Evolutionary conservation across 1,140 invertebrate genomes (phyloP), one percentile per base, ranked within the genome.

Genomic region (Thrips palmi): DNA sequence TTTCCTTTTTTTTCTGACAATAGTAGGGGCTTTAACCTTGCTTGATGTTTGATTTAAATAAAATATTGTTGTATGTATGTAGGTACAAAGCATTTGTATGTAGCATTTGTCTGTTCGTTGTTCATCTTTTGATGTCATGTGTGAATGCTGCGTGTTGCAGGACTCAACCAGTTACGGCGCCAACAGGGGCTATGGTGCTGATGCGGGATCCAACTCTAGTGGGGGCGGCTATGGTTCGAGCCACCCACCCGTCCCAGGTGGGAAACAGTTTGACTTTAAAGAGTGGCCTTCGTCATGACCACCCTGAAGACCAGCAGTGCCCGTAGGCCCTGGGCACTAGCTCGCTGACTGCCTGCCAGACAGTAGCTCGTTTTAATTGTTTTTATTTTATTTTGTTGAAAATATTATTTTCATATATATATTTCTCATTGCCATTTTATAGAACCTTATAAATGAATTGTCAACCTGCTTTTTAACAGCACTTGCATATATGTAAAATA

Each of bases 281-380:
- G 64, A 67, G 54, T 67, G 65, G 65, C 62, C 62, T 53, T 59
- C 63, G 52, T 65, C 65, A 63, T 67, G 65, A 67, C 63, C 50
- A 43, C 44, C 39, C n/a, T n/a, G 43, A 42, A 48, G 44, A 29
- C 46, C 44, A 45, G 41, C 44, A 43, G 45, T 40, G 35, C 43
- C n/a, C n/a, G n/a, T n/a, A n/a, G 36, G 33, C 41, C 37, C 41
- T 33, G 36, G 37, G 39, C 33, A 44, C 36, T 21, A 21, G 33
- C 33, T 27, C 39, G 42, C 32, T 44, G 33, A 37, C 38, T 37
- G 37, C 27, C 43, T 45, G 43, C 48, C 45, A 48, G 47, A 48
- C 45, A 50, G 47, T 48, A 50, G 47, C 45, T 44, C 40, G 42
- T 47, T 47, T 46, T 44, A 44, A 37, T 37, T 39, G 40, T 35